phyloP scores from a whole-genome alignment of 2,113 vertebrate genomes.

The Hypomesus transpacificus region DNA sequence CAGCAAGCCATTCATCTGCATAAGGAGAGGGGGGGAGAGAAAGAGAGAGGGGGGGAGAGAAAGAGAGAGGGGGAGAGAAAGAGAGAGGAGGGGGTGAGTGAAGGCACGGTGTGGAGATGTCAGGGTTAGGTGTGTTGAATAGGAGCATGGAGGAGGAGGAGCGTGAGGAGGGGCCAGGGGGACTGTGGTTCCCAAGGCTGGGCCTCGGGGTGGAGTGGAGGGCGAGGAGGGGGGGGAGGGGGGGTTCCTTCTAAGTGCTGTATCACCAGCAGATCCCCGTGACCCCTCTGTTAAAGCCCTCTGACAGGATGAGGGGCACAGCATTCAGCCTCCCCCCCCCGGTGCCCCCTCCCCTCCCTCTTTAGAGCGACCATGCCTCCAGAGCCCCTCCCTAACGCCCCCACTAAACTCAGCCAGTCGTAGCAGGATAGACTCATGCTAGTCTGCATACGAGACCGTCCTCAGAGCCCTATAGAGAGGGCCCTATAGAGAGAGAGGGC shows the following conservation, averaged over 20 bases:
- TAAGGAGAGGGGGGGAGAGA: background rate
- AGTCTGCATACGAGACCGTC: background rate
- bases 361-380: background rate
- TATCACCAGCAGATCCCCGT: constrained; percentile 1
- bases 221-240: background rate
- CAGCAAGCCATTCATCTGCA: constrained; percentile 3
- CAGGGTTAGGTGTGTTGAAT: no score
- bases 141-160: no score
- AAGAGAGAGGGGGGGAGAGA: no score
- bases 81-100: no score
- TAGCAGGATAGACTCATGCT: background rate
- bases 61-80: no score
- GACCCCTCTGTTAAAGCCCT: constrained; percentile 11
- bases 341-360: background rate
- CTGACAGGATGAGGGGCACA: background rate
- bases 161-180: constrained; percentile 1
- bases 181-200: constrained; percentile 3
- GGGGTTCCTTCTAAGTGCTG: constrained; percentile 5
- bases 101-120: no score
- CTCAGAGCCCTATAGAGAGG: background rate
- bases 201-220: background rate
- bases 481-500: background rate
- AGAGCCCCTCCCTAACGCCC: background rate
- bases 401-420: background rate
- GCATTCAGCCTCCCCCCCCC: background rate